Evolutionary conservation across 2,888 invertebrate species (phyloP).

Genomic region (Monoplex corrugatus): DNA sequence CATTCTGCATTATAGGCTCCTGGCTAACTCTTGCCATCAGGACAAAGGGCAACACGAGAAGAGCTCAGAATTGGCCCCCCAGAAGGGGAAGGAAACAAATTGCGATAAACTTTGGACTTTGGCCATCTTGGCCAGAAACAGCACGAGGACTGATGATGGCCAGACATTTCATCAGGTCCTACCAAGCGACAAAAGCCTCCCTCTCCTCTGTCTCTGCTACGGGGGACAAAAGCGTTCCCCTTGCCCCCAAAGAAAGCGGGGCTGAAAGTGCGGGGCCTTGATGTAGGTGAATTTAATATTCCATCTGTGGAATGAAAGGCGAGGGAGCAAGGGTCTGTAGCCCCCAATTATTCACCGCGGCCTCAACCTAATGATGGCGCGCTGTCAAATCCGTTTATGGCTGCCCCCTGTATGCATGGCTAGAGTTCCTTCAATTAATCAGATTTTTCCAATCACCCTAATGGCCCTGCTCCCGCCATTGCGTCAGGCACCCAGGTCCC

Average conservation of each 20-base stretch:
- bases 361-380: conserved; percentile 62
- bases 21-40: not conserved
- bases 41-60: conserved; percentile 10
- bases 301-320: conserved; percentile 64
- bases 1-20: not conserved
- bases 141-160: conserved; percentile 23
- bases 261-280: conserved; percentile 48
- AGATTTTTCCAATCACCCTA: conserved; percentile 65
- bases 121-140: conserved; percentile 30
- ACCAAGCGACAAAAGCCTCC: conserved; percentile 39
- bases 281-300: conserved; percentile 67
- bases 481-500: conserved; percentile 52
- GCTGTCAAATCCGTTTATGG: conserved; percentile 67
- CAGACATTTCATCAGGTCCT: conserved; percentile 46
- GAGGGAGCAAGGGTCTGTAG: conserved; percentile 51
- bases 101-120: conserved; percentile 23
- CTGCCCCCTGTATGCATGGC: conserved; percentile 59
- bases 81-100: conserved; percentile 14
- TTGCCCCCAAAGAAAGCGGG: not conserved
- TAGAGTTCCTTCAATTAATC: conserved; percentile 64
- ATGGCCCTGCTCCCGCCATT: conserved; percentile 56
- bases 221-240: not conserved
- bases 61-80: conserved; percentile 2
- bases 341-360: conserved; percentile 66
- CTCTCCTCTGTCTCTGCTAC: conserved; percentile 31